Evolutionary conservation across 2,888 invertebrate species (phyloP).

Genomic region (Dolomedes plantarius): DNA sequence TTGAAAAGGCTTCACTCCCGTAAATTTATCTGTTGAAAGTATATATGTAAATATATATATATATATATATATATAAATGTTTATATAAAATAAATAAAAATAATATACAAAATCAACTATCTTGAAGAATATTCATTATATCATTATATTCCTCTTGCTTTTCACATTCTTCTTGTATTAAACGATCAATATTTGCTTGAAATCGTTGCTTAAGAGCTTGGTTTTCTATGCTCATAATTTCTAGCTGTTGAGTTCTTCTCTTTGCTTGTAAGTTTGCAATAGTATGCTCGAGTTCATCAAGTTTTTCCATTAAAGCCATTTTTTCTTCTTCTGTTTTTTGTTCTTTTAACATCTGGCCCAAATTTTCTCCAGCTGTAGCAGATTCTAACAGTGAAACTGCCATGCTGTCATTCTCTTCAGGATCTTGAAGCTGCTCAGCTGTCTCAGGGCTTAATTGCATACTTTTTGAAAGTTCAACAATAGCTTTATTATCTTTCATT

Average conservation of each 20-base stretch:
- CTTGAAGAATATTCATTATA: conserved; percentile 65
- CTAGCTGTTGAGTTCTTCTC: conserved; percentile 86
- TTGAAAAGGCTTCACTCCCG: too few relatives aligned
- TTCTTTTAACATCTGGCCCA: conserved; percentile 52
- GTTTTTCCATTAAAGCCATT: conserved; percentile 78
- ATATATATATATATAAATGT: too few relatives aligned
- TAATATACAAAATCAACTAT: too few relatives aligned
- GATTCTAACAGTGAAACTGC: conserved; percentile 67
- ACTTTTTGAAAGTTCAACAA: conserved; percentile 78
- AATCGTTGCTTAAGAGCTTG: conserved; percentile 87
- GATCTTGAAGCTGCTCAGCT: conserved; percentile 39
- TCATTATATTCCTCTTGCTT: conserved; percentile 74
- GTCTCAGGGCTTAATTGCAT: conserved; percentile 77
- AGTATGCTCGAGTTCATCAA: conserved; percentile 85
- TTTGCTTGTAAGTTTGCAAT: conserved; percentile 85
- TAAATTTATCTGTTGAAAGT: too few relatives aligned
- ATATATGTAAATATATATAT: too few relatives aligned
- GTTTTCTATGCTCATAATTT: conserved; percentile 90
- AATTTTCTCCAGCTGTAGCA: conserved; percentile 50
- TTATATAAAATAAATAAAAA: too few relatives aligned
- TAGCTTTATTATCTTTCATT: conserved; percentile 18
- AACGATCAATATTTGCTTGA: conserved; percentile 86
- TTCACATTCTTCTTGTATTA: conserved; percentile 83
- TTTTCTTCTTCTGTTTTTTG: conserved; percentile 65
- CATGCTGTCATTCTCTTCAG: conserved; percentile 66